phyloP scores from a whole-genome alignment of 2,888 invertebrate genomes.

The Pelosia muscerda region DNA sequence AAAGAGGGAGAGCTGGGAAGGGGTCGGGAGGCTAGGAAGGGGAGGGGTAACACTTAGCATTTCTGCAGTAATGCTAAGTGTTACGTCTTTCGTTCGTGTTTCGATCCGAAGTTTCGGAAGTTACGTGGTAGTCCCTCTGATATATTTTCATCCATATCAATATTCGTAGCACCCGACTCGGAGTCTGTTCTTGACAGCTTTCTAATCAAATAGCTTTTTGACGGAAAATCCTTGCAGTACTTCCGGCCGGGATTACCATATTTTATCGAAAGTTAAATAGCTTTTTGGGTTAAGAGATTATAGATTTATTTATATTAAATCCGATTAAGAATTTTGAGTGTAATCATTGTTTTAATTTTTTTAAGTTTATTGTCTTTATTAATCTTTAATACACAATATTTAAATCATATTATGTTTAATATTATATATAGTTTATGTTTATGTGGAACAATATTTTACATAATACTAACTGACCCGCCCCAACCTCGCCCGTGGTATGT shows the following conservation, averaged over 20 bases:
- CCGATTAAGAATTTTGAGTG: slow-evolving; percentile 1
- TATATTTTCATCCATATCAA: slow-evolving; percentile 39
- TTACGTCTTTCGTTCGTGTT: background rate
- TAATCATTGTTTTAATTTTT: background rate
- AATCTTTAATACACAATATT: slow-evolving; percentile 31
- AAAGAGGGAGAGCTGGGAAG: too few species aligned
- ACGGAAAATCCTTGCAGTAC: slow-evolving; percentile 45
- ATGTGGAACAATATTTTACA: slow-evolving; percentile 10
- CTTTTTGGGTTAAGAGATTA: slow-evolving; percentile 23
- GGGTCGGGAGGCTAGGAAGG: too few species aligned
- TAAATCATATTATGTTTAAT: slow-evolving; percentile 51
- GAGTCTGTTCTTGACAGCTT: slow-evolving; percentile 43
- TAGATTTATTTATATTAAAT: slow-evolving; percentile 3
- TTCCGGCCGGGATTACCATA: slow-evolving; percentile 46
- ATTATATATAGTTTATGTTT: slow-evolving; percentile 31
- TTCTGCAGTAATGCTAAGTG: too few species aligned
- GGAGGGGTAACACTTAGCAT: too few species aligned
- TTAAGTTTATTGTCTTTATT: background rate
- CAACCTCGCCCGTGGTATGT: too few species aligned
- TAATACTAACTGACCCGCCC: too few species aligned
- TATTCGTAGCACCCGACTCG: slow-evolving; percentile 30
- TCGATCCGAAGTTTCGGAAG: background rate
- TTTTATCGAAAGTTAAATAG: slow-evolving; percentile 41
- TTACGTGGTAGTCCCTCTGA: background rate
- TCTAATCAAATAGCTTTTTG: slow-evolving; percentile 52